These are phyloP conservation scores for Mesoclemmys tuberculata DNA, from an alignment of 2,113 vertebrate genomes.

Conservation along the genomic window DNA sequence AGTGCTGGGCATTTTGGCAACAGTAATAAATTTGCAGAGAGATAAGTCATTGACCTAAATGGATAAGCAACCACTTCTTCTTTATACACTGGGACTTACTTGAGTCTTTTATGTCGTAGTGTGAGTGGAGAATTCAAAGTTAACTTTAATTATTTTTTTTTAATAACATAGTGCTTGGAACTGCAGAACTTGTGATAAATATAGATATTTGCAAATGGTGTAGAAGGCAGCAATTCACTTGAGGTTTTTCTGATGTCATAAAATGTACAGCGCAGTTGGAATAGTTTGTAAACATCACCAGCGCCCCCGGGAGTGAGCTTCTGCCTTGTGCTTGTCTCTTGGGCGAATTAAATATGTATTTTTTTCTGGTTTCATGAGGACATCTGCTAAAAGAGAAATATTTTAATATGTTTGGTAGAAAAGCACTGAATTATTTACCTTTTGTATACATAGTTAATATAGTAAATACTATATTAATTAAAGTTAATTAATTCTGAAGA, in stretches of 20 bases:
- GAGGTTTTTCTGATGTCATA: background rate
- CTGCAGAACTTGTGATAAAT: background rate
- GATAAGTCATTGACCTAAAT: constrained; percentile 24
- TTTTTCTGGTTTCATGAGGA: constrained; percentile 28
- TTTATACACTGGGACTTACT: background rate
- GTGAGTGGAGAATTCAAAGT: constrained; percentile 30
- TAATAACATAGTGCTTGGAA: background rate
- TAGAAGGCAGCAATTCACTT: constrained; percentile 18
- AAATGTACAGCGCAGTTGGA: background rate
- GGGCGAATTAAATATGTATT: background rate
- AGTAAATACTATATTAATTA: constrained; percentile 1
- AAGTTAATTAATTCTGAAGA: constrained; percentile 19
- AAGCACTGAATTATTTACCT: constrained; percentile 1
- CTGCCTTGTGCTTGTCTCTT: background rate
- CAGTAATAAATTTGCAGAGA: constrained; percentile 34
- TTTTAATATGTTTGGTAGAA: background rate
- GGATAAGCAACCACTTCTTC: constrained; percentile 27
- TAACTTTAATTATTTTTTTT: background rate
- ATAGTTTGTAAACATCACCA: background rate
- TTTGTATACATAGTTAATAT: background rate
- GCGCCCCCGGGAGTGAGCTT: background rate
- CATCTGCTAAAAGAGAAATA: background rate
- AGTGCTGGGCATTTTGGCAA: background rate
- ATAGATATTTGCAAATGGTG: background rate
- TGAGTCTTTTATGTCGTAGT: accelerated